phyloP scores from a whole-genome alignment of 1,140 invertebrate genomes.

The Drosophila kohkoa region DNA sequence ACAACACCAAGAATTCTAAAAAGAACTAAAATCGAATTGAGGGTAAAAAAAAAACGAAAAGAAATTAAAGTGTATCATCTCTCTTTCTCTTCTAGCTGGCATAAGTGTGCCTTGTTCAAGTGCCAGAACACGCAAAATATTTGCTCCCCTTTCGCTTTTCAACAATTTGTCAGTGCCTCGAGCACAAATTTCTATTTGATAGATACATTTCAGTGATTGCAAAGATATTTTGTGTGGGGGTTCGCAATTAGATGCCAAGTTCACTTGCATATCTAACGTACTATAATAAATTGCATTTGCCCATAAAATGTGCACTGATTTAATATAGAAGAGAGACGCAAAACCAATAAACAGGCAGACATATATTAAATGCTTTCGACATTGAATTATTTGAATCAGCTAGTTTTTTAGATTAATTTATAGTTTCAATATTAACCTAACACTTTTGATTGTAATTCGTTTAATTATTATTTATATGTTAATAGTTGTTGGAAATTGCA shows the following conservation, averaged over 20 bases:
- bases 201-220: conserved; percentile 31
- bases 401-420: too few species aligned
- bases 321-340: not conserved
- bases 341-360: too few species aligned
- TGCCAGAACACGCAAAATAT: conserved; percentile 55
- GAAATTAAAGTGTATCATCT: conserved; percentile 26
- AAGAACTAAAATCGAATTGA: conserved; percentile 8
- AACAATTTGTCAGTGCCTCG: conserved; percentile 60
- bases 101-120: conserved; percentile 67
- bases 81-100: conserved; percentile 18
- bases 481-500: too few species aligned
- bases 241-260: conserved; percentile 31
- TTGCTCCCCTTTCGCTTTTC: conserved; percentile 59
- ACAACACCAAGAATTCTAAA: conserved; percentile 10
- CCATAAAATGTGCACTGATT: not conserved
- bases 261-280: conserved; percentile 14
- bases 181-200: conserved; percentile 35
- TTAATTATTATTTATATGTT: too few species aligned
- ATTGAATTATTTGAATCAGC: too few species aligned
- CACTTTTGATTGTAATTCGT: too few species aligned
- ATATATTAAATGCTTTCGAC: too few species aligned
- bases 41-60: conserved; percentile 11
- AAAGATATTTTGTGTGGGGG: conserved; percentile 1
- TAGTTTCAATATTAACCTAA: too few species aligned
- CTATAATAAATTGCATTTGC: conserved; percentile 17